phyloP scores from a whole-genome alignment of 1,140 invertebrate genomes.

The Dysdera silvatica region DNA sequence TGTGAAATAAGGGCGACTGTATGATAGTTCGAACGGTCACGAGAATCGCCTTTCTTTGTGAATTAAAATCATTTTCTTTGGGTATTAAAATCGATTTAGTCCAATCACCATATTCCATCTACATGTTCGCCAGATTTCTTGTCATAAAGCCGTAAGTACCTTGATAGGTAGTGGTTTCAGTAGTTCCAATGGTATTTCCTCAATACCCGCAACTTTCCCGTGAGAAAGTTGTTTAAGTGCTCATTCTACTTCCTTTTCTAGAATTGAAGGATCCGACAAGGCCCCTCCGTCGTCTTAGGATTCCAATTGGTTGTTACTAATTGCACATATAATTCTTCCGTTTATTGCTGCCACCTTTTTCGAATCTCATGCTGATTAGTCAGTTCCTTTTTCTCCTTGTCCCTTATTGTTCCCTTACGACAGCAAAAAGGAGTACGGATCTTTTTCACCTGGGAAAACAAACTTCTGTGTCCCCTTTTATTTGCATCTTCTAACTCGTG shows the following conservation, averaged over 20 bases:
- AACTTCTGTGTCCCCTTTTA: too few relatives aligned
- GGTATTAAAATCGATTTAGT: too few relatives aligned
- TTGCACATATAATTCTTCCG: neutral
- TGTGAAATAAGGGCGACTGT: too few relatives aligned
- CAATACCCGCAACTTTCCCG: neutral
- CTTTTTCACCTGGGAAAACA: too few relatives aligned
- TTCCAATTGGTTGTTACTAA: neutral
- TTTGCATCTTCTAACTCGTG: too few relatives aligned
- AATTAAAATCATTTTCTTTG: too few relatives aligned
- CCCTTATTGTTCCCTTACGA: too few relatives aligned
- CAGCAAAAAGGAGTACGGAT: too few relatives aligned
- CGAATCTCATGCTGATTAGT: neutral
- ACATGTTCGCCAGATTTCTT: neutral
- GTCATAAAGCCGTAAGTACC: neutral
- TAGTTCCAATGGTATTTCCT: neutral
- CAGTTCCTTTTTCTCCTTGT: too few relatives aligned
- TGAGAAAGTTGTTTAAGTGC: neutral
- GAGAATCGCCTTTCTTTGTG: neutral
- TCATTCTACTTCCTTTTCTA: neutral
- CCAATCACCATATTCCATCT: neutral
- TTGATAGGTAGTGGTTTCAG: neutral
- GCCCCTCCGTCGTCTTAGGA: neutral
- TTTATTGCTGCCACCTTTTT: neutral
- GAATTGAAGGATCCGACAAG: neutral
- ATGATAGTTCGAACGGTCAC: neutral